These are phyloP conservation scores for Riptortus pedestris DNA, from an alignment of 1,140 invertebrate genomes.

Conservation along the genomic window DNA sequence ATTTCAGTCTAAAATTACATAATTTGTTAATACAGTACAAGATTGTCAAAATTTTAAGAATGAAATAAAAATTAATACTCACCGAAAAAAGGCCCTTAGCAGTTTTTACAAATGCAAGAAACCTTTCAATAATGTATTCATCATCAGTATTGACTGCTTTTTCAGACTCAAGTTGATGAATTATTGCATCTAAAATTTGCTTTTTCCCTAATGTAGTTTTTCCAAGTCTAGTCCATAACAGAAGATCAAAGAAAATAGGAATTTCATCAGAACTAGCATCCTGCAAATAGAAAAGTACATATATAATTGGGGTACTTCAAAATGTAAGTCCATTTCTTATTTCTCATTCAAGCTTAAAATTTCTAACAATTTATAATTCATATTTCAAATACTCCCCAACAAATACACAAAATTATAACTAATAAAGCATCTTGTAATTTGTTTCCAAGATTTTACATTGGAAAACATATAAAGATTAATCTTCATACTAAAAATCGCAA, in stretches of 20 bases:
- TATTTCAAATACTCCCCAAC: too few relatives aligned
- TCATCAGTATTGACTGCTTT: constrained; percentile 1
- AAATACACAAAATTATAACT: too few relatives aligned
- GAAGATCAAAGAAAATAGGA: constrained; percentile 73
- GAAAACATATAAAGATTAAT: too few relatives aligned
- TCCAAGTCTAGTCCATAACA: constrained; percentile 67
- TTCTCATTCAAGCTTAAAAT: too few relatives aligned
- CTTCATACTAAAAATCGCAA: too few relatives aligned
- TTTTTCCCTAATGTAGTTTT: constrained; percentile 72
- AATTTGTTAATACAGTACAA: too few relatives aligned
- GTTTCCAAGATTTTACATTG: too few relatives aligned
- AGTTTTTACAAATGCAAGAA: background rate
- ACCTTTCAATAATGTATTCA: background rate
- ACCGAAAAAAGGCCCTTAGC: background rate
- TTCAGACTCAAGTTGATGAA: constrained; percentile 67
- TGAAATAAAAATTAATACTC: background rate
- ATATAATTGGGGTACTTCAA: too few relatives aligned
- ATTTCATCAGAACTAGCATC: constrained; percentile 88
- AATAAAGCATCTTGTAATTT: too few relatives aligned
- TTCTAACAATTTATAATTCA: too few relatives aligned
- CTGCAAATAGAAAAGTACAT: constrained; percentile 44
- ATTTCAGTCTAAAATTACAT: constrained; percentile 70
- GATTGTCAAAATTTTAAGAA: too few relatives aligned
- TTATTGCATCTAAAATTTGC: constrained; percentile 72
- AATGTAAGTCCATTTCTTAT: too few relatives aligned